Evolutionary conservation across 92 coral and sea anemone genomes (phyloP).

Genomic region (Ricordea florida): DNA sequence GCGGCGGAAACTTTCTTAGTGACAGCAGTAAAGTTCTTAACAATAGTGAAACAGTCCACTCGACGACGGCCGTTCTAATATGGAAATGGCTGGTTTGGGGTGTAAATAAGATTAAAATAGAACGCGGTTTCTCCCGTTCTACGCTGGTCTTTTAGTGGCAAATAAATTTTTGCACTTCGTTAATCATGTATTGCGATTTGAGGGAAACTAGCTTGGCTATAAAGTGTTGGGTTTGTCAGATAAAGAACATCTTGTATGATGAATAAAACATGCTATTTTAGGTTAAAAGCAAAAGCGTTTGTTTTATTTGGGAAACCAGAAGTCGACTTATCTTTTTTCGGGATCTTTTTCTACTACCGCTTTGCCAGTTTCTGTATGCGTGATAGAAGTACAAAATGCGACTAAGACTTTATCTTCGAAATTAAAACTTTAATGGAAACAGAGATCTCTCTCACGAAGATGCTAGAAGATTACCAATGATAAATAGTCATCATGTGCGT

Average conservation of each 20-base stretch:
- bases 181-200: conserved; percentile 53
- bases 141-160: not conserved
- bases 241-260: conserved; percentile 49
- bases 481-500: conserved; percentile 10
- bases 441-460: conserved; percentile 16
- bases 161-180: conserved; percentile 28
- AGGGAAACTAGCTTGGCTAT: not conserved
- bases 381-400: conserved; percentile 22
- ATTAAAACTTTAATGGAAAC: conserved; percentile 63
- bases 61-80: conserved; percentile 8
- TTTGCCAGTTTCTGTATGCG: conserved; percentile 31
- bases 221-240: conserved; percentile 20
- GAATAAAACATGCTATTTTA: conserved; percentile 79
- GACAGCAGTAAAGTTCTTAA: conserved; percentile 20
- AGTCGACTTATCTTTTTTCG: conserved; percentile 56
- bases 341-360: conserved; percentile 81
- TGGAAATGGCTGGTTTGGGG: not conserved
- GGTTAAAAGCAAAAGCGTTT: conserved; percentile 42
- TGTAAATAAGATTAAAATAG: conserved; percentile 1
- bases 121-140: not conserved
- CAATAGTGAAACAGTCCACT: conserved; percentile 35
- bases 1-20: conserved; percentile 12
- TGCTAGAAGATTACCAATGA: too few relatives aligned
- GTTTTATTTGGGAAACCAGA: conserved; percentile 59
- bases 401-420: conserved; percentile 64